Percentiles rank a stretch among this genome's conserved stretches.
phyloP scores from a whole-genome alignment of 1,140 invertebrate species.

The Cherax destructor region DNA sequence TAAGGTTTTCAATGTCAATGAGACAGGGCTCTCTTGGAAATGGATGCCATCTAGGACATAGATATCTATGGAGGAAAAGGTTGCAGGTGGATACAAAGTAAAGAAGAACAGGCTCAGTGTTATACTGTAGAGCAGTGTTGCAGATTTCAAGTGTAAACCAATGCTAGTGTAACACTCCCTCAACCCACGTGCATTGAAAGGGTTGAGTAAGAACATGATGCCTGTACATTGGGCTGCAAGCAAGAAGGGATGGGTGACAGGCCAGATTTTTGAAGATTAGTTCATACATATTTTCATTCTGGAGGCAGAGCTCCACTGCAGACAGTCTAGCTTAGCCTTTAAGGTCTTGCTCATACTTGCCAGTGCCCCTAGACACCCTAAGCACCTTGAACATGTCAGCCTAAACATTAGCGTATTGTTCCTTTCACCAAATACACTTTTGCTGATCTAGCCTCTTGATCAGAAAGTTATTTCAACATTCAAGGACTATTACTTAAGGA shows the following conservation, averaged over 20 bases:
- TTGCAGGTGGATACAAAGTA: not conserved
- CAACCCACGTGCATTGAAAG: not conserved
- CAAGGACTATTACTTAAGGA: slow-evolving; percentile 63
- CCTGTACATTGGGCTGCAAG: slow-evolving; percentile 15
- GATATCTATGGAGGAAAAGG: slow-evolving; percentile 5
- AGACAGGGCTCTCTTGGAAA: slow-evolving; percentile 22
- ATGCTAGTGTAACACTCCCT: not conserved
- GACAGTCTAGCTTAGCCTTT: not conserved
- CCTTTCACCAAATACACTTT: slow-evolving; percentile 76
- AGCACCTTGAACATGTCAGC: slow-evolving; percentile 8
- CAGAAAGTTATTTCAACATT: slow-evolving; percentile 75
- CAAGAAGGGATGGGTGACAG: slow-evolving; percentile 33
- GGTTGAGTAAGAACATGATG: not conserved
- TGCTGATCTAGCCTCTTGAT: slow-evolving; percentile 51
- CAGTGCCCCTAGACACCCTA: slow-evolving; percentile 38
- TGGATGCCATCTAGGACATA: not conserved
- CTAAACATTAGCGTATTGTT: slow-evolving; percentile 75
- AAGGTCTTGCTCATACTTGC: slow-evolving; percentile 33
- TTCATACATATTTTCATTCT: slow-evolving; percentile 12
- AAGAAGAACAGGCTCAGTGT: not conserved
- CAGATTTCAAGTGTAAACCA: slow-evolving; percentile 8
- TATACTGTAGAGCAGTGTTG: not conserved
- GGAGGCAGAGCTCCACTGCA: slow-evolving; percentile 9
- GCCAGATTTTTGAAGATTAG: slow-evolving; percentile 30
- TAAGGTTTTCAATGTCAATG: slow-evolving; percentile 2